These are phyloP conservation scores for Dascyllus trimaculatus DNA, from an alignment of 2,113 vertebrate genomes.

Conservation along the genomic window DNA sequence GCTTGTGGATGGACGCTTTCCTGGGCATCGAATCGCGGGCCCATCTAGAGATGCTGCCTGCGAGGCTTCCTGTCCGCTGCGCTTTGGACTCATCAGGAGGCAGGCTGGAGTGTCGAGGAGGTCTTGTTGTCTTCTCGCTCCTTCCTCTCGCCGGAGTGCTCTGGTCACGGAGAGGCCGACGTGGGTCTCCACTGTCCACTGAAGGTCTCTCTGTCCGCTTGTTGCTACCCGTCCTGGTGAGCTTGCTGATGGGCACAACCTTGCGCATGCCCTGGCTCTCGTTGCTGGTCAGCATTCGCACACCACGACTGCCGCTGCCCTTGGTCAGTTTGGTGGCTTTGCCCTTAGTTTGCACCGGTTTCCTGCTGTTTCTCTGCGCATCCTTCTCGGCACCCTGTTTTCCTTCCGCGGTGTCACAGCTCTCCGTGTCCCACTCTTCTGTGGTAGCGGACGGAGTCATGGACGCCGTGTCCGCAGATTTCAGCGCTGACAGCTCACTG, in stretches of 20 bases:
- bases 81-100: slow-evolving; percentile 87
- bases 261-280: slow-evolving; percentile 93
- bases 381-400: slow-evolving; percentile 57
- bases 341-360: slow-evolving; percentile 74
- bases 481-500: slow-evolving; percentile 64
- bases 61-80: slow-evolving; percentile 74
- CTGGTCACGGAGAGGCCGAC: slow-evolving; percentile 83
- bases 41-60: slow-evolving; percentile 72
- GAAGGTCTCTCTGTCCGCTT: slow-evolving; percentile 82
- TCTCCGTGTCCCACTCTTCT: slow-evolving; percentile 82
- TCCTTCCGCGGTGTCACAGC: slow-evolving; percentile 74
- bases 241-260: slow-evolving; percentile 91
- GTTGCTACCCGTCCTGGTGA: slow-evolving; percentile 74
- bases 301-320: slow-evolving; percentile 68
- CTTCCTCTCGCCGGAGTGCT: slow-evolving; percentile 85
- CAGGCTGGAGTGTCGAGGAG: slow-evolving; percentile 85
- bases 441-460: slow-evolving; percentile 58
- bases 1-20: slow-evolving; percentile 86
- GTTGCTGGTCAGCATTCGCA: slow-evolving; percentile 86
- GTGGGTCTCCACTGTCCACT: slow-evolving; percentile 75
- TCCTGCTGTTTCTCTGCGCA: slow-evolving; percentile 41
- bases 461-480: slow-evolving; percentile 56
- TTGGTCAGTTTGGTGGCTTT: slow-evolving; percentile 74
- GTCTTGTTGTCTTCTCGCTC: slow-evolving; percentile 81
- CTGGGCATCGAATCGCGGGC: slow-evolving; percentile 81